These are phyloP conservation scores for Equus quagga DNA, from an alignment of 2,113 vertebrate genomes.

Conservation along the genomic window DNA sequence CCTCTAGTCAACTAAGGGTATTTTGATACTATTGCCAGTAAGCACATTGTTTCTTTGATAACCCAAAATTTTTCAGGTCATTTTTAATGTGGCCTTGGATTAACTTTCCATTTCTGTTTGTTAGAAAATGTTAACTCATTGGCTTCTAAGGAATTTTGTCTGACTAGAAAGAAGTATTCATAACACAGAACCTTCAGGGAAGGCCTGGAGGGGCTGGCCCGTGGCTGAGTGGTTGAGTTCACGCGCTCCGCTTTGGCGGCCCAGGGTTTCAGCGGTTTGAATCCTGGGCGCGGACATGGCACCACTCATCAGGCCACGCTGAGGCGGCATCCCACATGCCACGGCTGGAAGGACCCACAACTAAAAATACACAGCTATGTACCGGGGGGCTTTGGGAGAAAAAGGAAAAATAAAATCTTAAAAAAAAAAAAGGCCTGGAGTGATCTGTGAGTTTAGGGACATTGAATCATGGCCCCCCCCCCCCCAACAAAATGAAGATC, in stretches of 20 bases:
- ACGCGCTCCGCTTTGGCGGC: no score
- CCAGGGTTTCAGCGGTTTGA: no score
- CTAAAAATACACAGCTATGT: no score
- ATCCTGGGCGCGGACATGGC: no score
- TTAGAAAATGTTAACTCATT: constrained; percentile 53
- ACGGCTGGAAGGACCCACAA: no score
- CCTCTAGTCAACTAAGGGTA: neutral
- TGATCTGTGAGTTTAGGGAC: neutral
- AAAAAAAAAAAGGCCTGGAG: neutral
- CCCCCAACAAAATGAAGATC: neutral
- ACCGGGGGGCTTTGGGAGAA: no score
- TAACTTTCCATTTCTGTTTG: constrained; percentile 47
- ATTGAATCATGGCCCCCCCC: neutral
- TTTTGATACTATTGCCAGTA: constrained; percentile 49
- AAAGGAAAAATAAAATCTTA: no score
- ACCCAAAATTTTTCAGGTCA: constrained; percentile 11
- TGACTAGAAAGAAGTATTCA: constrained; percentile 45
- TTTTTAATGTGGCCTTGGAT: constrained; percentile 60
- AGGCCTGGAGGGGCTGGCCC: neutral
- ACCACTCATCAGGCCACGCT: no score
- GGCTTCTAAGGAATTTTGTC: constrained; percentile 59
- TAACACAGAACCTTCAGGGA: constrained; percentile 27
- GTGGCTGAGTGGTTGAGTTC: no score
- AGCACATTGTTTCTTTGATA: constrained; percentile 50
- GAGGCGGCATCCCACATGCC: no score